These are phyloP conservation scores for Platynereis dumerilii DNA, from an alignment of 2,888 invertebrate genomes.

Conservation along the genomic window DNA sequence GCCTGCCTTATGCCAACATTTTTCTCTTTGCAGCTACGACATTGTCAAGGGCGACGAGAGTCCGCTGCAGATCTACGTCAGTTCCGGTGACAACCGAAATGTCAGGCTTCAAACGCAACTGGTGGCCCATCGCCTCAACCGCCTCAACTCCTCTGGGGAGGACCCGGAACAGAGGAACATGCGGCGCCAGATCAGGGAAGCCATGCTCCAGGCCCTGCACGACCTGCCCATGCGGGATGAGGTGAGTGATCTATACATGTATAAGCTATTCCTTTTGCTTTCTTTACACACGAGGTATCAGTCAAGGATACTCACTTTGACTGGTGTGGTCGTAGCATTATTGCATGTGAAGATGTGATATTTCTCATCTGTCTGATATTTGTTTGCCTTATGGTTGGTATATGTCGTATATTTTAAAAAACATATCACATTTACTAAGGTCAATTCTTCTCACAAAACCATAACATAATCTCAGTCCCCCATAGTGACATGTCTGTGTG, in stretches of 20 bases:
- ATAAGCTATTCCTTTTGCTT: not conserved
- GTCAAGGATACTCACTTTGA: constrained; percentile 35
- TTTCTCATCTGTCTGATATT: too few species aligned
- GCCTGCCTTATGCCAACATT: too few species aligned
- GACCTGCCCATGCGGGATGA: constrained; percentile 47
- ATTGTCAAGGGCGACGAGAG: constrained; percentile 36
- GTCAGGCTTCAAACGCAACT: constrained; percentile 46
- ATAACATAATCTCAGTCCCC: too few species aligned
- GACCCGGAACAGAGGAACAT: constrained; percentile 10
- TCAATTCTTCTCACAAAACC: too few species aligned
- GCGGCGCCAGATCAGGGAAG: constrained; percentile 30
- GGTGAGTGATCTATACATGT: constrained; percentile 41
- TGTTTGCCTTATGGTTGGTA: too few species aligned
- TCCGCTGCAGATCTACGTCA: constrained; percentile 35
- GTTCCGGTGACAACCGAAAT: constrained; percentile 43
- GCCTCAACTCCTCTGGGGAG: constrained; percentile 11
- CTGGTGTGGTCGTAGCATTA: too few species aligned
- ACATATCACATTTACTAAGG: too few species aligned
- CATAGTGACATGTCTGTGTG: too few species aligned
- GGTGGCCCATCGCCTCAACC: constrained; percentile 46
- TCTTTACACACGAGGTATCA: constrained; percentile 49
- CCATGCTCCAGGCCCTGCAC: constrained; percentile 40
- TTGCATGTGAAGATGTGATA: too few species aligned
- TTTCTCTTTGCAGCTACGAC: constrained; percentile 39
- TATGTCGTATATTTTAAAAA: too few species aligned